Conservation (phyloP, 2,888 invertebrate species). For the Torymus aiolomorphi region DNA sequence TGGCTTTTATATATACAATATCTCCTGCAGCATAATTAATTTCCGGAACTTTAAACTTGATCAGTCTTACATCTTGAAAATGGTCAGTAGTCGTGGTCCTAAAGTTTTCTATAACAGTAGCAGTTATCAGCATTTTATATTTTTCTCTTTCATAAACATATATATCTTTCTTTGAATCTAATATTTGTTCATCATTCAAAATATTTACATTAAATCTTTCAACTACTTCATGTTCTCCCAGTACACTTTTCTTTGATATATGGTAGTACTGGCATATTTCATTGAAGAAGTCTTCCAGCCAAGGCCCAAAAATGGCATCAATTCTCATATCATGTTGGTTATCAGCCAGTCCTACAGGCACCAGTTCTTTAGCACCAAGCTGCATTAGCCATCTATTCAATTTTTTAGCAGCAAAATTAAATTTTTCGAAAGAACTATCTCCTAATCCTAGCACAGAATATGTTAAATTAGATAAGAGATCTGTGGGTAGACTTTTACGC, state of each 20-base stretch:
- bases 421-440: conserved; percentile 97
- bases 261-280: conserved; percentile 77
- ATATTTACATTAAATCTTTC: conserved; percentile 68
- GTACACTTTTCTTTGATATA: conserved; percentile 69
- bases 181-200: conserved; percentile 59
- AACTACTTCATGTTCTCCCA: conserved; percentile 61
- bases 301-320: conserved; percentile 88
- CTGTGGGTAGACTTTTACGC: conserved; percentile 84
- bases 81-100: conserved; percentile 87
- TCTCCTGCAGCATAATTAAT: conserved; percentile 91
- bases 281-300: conserved; percentile 84
- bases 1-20: conserved; percentile 89
- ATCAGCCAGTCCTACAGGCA: conserved; percentile 87
- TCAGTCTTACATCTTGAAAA: conserved; percentile 94
- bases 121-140: conserved; percentile 63
- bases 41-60: conserved; percentile 81
- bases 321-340: conserved; percentile 98
- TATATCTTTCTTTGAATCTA: conserved; percentile 61
- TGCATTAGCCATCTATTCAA: conserved; percentile 88
- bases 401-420: conserved; percentile 96
- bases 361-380: conserved; percentile 84
- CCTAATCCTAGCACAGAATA: conserved; percentile 94
- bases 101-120: conserved; percentile 77
- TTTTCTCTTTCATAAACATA: conserved; percentile 69
- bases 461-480: conserved; percentile 81